Percentiles rank a stretch among this genome's conserved stretches.
phyloP scores from a whole-genome alignment of 2,888 invertebrate species.

The Eucera pruinosa region DNA sequence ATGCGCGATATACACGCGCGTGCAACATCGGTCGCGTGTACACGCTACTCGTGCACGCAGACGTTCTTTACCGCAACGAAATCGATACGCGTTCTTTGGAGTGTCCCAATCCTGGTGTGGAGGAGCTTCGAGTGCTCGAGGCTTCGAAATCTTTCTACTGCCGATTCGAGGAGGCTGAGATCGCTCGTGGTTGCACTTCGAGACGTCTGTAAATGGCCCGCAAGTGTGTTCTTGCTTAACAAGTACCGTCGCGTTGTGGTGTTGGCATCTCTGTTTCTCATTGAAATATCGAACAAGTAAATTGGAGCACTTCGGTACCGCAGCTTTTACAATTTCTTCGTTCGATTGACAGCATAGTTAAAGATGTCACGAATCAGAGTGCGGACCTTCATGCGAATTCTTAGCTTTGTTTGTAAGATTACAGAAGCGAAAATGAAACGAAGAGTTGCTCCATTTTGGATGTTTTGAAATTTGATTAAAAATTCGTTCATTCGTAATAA shows the following conservation, averaged over 20 bases:
- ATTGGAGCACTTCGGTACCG: too few species aligned
- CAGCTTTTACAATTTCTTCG: neutral
- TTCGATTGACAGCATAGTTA: too few species aligned
- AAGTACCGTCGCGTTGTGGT: neutral
- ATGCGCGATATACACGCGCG: constrained; percentile 30
- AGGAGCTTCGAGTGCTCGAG: neutral
- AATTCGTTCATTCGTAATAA: too few species aligned
- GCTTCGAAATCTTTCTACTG: neutral
- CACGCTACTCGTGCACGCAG: neutral
- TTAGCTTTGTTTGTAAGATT: too few species aligned
- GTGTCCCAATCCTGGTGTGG: neutral
- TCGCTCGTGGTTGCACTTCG: neutral
- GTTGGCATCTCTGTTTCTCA: neutral
- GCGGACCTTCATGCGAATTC: too few species aligned
- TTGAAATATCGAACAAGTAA: neutral
- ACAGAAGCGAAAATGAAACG: too few species aligned
- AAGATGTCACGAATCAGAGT: too few species aligned
- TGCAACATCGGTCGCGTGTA: neutral
- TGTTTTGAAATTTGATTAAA: too few species aligned
- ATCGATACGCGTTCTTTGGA: constrained; percentile 65
- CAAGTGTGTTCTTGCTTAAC: neutral
- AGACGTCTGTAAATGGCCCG: neutral
- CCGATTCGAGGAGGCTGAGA: neutral
- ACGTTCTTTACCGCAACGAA: constrained; percentile 57
- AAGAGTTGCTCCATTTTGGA: too few species aligned